Base-by-base conservation (phyloP, 2,797 vertebrate genomes). In the Epinephelus malabaricus region DNA sequence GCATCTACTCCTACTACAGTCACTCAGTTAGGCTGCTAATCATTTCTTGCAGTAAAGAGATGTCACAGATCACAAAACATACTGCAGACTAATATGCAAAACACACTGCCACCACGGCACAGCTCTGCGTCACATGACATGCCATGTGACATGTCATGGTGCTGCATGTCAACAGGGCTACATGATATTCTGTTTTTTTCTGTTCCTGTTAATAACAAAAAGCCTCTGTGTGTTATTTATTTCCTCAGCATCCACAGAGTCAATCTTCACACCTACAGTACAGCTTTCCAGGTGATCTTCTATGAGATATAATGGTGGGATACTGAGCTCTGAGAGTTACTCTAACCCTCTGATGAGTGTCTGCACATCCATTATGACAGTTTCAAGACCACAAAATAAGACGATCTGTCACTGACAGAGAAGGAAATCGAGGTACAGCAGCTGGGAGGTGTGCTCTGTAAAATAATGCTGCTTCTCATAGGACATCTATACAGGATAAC, bases 1-100 rank as follows among this genome's bases (percentile, higher is more conserved):
- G 46, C 54, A 64, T 64, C 56, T 70, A 53, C 13, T 83, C 27
- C 6, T 13, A 60, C 62, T 67, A 66, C 54, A 45, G 21, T 64
- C 55, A 76, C 49, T 83, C 54, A 55, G 54, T 78, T 15, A 71
- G 91, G 85, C 93, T 92, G 93, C 92, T 92, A 94, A 94, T 95
- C 80, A 85, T 94, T 92, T 94, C 74, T 80, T 60, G 84, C 83
- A 81, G 75, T 75, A 79, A 81, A 82, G 61, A 89, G 69, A 90
- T 62, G 73, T 70, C 67, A 88, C 71, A 80, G 75, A 82, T 80
- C 80, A 82, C 55, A 6, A 81, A 76, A 84, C 67, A 59, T 78
- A 75, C 75, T 69, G 82, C 78, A 81, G 73, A 86, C 61, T 67
- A 46, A 58, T 78, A 81, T 66, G 73, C 86, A 92, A 92, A 94